These are phyloP conservation scores for Chinchilla lanigera DNA, from an alignment of 2,113 vertebrate species.

Conservation along the genomic window DNA sequence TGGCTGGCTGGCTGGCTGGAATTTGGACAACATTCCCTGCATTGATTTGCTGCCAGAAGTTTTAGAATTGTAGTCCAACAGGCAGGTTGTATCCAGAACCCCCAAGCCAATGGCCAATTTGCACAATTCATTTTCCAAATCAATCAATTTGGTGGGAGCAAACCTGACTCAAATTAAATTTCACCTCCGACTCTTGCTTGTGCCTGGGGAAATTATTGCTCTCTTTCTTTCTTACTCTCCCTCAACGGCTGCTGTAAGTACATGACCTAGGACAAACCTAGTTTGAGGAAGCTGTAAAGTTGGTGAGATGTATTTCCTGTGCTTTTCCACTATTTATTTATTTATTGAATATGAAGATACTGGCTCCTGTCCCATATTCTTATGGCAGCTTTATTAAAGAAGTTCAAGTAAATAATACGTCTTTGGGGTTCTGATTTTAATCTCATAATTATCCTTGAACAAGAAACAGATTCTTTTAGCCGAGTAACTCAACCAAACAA, in stretches of 20 bases:
- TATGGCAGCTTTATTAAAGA: neutral
- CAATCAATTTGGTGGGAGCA: constrained; percentile 21
- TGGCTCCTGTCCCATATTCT: neutral
- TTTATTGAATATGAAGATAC: neutral
- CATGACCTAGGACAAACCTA: neutral
- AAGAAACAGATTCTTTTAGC: constrained; percentile 39
- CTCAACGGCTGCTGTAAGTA: neutral
- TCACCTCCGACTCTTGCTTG: constrained; percentile 30
- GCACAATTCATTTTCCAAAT: constrained; percentile 43
- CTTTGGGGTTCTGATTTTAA: constrained; percentile 41
- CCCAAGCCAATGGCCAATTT: constrained; percentile 52
- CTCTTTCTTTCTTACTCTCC: neutral
- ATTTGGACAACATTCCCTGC: neutral
- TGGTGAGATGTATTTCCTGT: neutral
- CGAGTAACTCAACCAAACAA: constrained; percentile 35
- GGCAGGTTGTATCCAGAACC: neutral
- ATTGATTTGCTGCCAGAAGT: neutral
- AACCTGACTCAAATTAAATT: constrained; percentile 65
- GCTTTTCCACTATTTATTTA: neutral
- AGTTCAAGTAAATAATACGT: neutral
- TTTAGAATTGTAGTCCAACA: neutral
- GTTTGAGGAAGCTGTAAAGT: neutral
- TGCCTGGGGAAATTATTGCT: constrained; percentile 16
- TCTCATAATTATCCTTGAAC: constrained; percentile 55
- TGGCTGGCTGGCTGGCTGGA: neutral